Conservation (phyloP, 2,113 vertebrate species). For the Halcyon senegalensis region DNA sequence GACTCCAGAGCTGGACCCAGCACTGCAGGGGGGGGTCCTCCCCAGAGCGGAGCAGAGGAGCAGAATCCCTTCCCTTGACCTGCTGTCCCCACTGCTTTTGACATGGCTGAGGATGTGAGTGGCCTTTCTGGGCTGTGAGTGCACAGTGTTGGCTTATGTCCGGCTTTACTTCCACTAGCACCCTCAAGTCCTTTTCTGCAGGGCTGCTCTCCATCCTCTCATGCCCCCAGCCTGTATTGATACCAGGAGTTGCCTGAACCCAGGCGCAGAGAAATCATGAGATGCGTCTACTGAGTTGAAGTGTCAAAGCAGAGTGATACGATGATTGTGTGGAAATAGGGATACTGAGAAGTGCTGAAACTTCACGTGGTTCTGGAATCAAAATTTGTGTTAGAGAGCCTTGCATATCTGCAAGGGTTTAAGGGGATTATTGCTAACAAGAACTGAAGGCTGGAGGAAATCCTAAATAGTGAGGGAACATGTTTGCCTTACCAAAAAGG, state of each 20-base stretch:
- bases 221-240: neutral
- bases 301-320: neutral
- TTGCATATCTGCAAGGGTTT: neutral
- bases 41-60: neutral
- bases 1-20: neutral
- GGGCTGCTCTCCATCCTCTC: neutral
- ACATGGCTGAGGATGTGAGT: neutral
- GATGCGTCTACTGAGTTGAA: neutral
- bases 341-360: neutral
- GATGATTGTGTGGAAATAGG: neutral
- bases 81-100: neutral
- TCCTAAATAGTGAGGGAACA: neutral
- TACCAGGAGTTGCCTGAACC: neutral
- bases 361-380: neutral
- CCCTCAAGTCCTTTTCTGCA: neutral
- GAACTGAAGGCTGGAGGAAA: neutral
- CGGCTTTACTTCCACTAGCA: neutral
- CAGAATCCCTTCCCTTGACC: neutral
- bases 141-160: neutral
- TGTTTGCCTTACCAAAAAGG: neutral
- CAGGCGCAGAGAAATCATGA: neutral
- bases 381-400: neutral
- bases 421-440: neutral
- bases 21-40: neutral
- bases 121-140: neutral